Base-by-base conservation (phyloP, 2,888 invertebrate genomes). In the Thumatha senex region DNA sequence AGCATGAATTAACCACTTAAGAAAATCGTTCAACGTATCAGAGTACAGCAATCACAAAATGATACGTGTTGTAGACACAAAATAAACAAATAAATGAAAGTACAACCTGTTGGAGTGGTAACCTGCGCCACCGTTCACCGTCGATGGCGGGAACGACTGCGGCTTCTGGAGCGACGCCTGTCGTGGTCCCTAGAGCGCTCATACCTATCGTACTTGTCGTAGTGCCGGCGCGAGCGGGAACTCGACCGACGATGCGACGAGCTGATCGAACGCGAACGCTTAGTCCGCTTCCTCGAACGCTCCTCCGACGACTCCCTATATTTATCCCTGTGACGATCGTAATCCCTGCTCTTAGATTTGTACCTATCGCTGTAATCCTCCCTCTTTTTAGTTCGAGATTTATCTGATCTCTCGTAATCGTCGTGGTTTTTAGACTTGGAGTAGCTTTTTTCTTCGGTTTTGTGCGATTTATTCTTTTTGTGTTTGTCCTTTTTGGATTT, bases 61-160 rank as follows among this genome's bases (percentile, higher is more conserved):
- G n/a, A n/a, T n/a, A n/a, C n/a, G n/a, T n/a, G n/a, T n/a, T n/a
- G 36, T 48, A 62, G 51, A 61, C 61, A 42, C 15, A 54, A 48
- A 34, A 51, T 31, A 31, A 31, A 31, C 8, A 63, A 54, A 61
- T 61, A 58, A 45, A 38, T 45, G 36, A 70, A 70, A 70, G 78
- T 90, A 91, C 91, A 90, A 91, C 89, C 91, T 91, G 82, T 72
- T 64, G 62, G 13, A 57, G 58, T 45, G 61, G 80, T 83, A 86
- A 88, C 88, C 89, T 87, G 83, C 63, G n/a, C n/a, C n/a, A n/a
- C n/a, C n/a, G 82, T 78, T 90, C 89, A 90, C 68, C 90, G 88
- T 55, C 90, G 89, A 52, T 85, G 86, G 56, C 89, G 76, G 61
- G 76, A 63, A 63, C 76, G 79, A 76, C 84, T 83, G 76, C 77